Base-by-base conservation (phyloP, 2,113 vertebrate genomes). In the Orthonyx spaldingii region DNA sequence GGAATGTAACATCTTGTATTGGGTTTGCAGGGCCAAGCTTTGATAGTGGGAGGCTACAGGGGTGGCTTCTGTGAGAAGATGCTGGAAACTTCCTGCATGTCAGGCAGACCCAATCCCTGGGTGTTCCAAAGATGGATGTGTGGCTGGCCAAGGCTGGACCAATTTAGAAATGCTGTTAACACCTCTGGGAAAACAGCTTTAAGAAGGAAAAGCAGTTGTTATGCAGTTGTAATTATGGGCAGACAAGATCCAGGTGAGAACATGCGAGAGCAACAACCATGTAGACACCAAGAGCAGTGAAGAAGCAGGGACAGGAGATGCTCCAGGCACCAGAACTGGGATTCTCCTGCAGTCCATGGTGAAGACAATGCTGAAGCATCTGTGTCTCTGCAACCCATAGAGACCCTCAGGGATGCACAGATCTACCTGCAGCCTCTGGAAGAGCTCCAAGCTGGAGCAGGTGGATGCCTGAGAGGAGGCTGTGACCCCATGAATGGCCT, bases 151-250 rank as follows among this genome's bases (percentile, higher is more conserved):
- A 41, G 53, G 14, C 64, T 82, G 44, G 53, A 2, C 19, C 9
- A 35, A 9, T 22, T 41, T 12, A 41, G 39, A 23, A 28, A 7
- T 30, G 24, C 2, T 60, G 37, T 5, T 41, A 27, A 39, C 3
- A 0, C 22, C 35, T 41, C 23, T 59, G n/a, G 22, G 30, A 28
- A 12, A 50, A 59, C 24, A 50, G 55, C 60, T 30, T 60, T 35
- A 50, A 30, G 24, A 42, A 52, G 14, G 8, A 52, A 69, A 24
- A 30, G 24, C 20, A 26, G 3, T 16, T 39, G 17, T n/a, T 57
- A 13, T 0, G 0, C 26, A 37, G 13, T 16, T n/a, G 35, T 19
- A 41, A n/a, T 23, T 41, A 19, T 3, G 2, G 44, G 30, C 44
- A 69, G 30, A 50, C 2, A 14, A 42, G 49, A 65, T 3, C 33